Conservation (phyloP, 2,113 vertebrate genomes). For the Apodemus speciosus region DNA sequence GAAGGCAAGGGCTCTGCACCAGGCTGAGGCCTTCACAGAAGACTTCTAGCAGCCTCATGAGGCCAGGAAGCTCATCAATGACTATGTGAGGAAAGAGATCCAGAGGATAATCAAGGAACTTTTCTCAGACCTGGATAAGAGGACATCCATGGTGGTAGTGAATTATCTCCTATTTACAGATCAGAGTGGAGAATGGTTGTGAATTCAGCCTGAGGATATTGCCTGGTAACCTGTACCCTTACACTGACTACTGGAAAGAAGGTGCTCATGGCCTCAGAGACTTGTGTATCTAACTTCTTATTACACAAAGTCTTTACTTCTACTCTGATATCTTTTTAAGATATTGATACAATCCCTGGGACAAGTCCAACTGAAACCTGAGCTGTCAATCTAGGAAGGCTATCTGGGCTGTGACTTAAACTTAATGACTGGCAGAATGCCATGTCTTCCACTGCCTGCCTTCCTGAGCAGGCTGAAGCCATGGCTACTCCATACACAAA, state of each 20-base stretch:
- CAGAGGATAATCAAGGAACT: slow-evolving; percentile 84
- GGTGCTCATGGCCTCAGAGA: rapidly evolving
- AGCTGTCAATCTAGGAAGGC: too few species aligned
- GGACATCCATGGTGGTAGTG: slow-evolving; percentile 84
- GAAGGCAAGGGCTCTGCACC: slow-evolving; percentile 72
- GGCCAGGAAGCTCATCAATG: slow-evolving; percentile 84
- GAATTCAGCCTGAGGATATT: rapidly evolving
- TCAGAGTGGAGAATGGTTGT: slow-evolving; percentile 15
- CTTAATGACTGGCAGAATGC: neutral
- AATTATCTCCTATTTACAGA: slow-evolving; percentile 88
- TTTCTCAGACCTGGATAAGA: slow-evolving; percentile 71
- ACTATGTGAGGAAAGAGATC: slow-evolving; percentile 82
- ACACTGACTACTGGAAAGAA: rapidly evolving
- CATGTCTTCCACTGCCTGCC: neutral
- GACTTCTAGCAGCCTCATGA: slow-evolving; percentile 78
- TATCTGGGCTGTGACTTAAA: neutral
- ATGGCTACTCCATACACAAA: neutral
- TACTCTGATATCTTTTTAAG: neutral
- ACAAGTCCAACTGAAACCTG: rapidly evolving
- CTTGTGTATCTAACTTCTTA: rapidly evolving
- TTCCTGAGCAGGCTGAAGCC: neutral
- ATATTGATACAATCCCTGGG: too few species aligned
- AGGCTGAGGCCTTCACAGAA: slow-evolving; percentile 66
- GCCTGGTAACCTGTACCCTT: neutral
- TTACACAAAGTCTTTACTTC: rapidly evolving